A percentile compares a stretch with the other conserved stretches of the same genome.
Evolutionary conservation across 2,888 invertebrate species (phyloP).

Genomic region (Catocala sponsa): DNA sequence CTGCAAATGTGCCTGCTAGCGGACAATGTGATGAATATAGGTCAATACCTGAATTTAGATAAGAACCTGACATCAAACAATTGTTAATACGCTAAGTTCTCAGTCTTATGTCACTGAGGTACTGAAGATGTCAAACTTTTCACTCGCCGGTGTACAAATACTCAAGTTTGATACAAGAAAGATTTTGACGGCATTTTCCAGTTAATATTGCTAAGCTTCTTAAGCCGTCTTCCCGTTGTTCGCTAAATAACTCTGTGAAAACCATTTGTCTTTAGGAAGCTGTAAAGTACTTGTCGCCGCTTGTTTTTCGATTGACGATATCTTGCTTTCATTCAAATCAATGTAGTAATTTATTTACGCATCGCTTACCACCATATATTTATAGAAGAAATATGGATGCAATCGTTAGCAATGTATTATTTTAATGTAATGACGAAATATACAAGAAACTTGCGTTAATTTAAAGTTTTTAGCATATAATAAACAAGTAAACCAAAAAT

Average conservation of each 20-base stretch:
- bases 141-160: neutral
- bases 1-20: too few relatives aligned
- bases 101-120: neutral
- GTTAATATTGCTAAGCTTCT: conserved; percentile 11
- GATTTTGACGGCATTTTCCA: conserved; percentile 7
- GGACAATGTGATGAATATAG: too few relatives aligned
- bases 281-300: conserved; percentile 12
- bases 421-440: too few relatives aligned
- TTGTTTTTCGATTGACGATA: conserved; percentile 11
- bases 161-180: conserved; percentile 8
- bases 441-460: too few relatives aligned
- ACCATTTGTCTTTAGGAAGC: conserved; percentile 23
- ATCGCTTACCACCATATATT: neutral
- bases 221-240: conserved; percentile 2
- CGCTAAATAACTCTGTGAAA: conserved; percentile 21
- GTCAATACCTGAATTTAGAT: too few relatives aligned
- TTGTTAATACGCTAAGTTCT: too few relatives aligned
- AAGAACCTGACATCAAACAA: too few relatives aligned
- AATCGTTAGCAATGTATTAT: too few relatives aligned
- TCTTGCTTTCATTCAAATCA: neutral
- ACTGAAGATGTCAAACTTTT: neutral
- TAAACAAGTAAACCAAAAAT: too few relatives aligned
- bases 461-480: too few relatives aligned
- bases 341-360: neutral
- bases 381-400: too few relatives aligned